Conservation (phyloP, 1,140 invertebrate genomes). For the Psix sp. region DNA sequence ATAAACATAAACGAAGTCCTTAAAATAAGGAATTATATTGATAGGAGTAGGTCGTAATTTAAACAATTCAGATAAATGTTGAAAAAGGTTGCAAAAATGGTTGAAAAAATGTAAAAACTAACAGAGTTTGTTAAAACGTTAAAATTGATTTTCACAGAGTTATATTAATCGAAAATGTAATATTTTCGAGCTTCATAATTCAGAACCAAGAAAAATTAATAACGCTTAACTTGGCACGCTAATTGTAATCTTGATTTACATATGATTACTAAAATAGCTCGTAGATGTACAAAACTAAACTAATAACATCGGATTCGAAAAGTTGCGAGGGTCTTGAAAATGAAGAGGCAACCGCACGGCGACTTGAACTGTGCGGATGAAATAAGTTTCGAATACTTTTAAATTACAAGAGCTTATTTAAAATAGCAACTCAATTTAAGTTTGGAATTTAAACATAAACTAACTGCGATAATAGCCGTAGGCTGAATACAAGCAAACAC, state of each 20-base stretch:
- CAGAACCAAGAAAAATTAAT: no score
- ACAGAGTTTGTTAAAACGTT: no score
- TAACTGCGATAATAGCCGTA: constrained; percentile 28
- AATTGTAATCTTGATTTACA: constrained; percentile 1
- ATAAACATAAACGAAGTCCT: no score
- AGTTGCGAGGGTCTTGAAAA: constrained; percentile 43
- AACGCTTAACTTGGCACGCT: no score
- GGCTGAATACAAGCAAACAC: constrained; percentile 32
- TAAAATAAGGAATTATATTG: no score
- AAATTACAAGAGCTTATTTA: constrained; percentile 51
- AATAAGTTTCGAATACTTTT: constrained; percentile 51
- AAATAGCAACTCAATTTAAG: constrained; percentile 55
- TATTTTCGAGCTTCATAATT: no score
- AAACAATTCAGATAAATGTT: no score
- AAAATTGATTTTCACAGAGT: no score
- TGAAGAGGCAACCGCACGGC: constrained; percentile 31
- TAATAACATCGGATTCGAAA: constrained; percentile 44
- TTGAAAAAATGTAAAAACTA: no score
- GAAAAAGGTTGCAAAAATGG: no score
- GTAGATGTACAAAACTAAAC: constrained; percentile 9
- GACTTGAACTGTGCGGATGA: constrained; percentile 29
- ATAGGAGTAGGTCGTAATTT: no score
- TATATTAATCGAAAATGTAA: no score
- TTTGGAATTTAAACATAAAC: constrained; percentile 46
- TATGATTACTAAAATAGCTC: neutral